Base-by-base conservation (phyloP, 2,888 invertebrate species). In the Chymomyza fuscimana region DNA sequence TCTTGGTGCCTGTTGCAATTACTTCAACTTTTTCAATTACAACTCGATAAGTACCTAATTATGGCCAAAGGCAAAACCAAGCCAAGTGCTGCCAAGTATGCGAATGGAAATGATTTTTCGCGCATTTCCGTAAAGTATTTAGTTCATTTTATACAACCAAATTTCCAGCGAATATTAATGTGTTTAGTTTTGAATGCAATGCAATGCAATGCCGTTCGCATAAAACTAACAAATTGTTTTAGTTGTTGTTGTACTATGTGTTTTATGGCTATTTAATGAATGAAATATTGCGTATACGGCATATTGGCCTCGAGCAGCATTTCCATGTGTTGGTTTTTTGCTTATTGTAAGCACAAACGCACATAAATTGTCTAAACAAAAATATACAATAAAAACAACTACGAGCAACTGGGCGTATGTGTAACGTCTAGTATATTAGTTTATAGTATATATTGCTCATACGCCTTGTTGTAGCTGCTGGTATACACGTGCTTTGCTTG, bases 11-110 rank as follows among this genome's bases (percentile, higher is more conserved):
- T 58, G 16, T 15, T 60, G 32, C 74, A 80, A 80, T 82, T 82
- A 77, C 78, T 74, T 74, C 51, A 83, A 84, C 82, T 86, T 83
- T 84, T 72, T 78, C 85, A 84, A 86, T 83, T 86, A 86, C 83
- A 83, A 82, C 83, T 82, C 82, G 78, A 83, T 83, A 86, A 87
- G 82, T 72, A 78, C 73, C 75, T 83, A 73, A 80, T 84, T 82
- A 86, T 63, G 75, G 46, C 9, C 58, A 58, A 40, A 25, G 32
- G 22, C 59, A 22, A 54, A 32, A 19, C 50, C 29, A 25, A 61
- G 69, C 65, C 70, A 64, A 71, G 65, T 70, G 66, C 10, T 51
- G 9, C 50, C 58, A 46, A 54, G 60, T 22, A 10, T 19, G 40
- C 12, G 12, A 12, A 10, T 46, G 40, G 12, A 12, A 46, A 19